Conservation (phyloP, 2,888 invertebrate genomes). For the Habrosyne pyritoides region DNA sequence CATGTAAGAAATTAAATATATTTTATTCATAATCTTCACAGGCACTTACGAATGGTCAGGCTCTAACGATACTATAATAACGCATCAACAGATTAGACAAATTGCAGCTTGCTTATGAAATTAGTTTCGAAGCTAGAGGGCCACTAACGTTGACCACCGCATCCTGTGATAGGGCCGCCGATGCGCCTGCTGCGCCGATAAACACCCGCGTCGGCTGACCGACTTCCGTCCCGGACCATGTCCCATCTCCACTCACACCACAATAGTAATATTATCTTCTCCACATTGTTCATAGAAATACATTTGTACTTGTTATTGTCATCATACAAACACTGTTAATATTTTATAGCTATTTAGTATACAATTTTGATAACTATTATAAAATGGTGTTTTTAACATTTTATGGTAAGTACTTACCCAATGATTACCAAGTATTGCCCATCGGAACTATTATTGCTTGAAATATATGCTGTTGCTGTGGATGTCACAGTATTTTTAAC, state of each 20-base stretch:
- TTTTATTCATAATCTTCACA: too few relatives aligned
- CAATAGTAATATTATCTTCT: neutral
- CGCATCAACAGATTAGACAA: neutral
- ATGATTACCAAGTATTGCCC: neutral
- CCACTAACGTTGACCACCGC: constrained; percentile 50
- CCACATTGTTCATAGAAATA: neutral
- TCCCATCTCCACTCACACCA: constrained; percentile 10
- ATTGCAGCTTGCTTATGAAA: constrained; percentile 36
- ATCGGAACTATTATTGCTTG: too few relatives aligned
- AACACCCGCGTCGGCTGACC: constrained; percentile 43
- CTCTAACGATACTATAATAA: neutral
- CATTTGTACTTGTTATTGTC: neutral
- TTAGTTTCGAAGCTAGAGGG: constrained; percentile 44
- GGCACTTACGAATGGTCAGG: too few relatives aligned
- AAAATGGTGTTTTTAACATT: too few relatives aligned
- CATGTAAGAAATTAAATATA: too few relatives aligned
- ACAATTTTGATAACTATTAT: too few relatives aligned
- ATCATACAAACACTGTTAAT: too few relatives aligned
- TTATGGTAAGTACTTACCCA: too few relatives aligned
- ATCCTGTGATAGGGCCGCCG: constrained; percentile 64
- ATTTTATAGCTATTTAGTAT: too few relatives aligned
- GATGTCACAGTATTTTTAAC: too few relatives aligned
- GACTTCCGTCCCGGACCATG: constrained; percentile 45
- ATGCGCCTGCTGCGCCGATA: constrained; percentile 48
- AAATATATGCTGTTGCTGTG: too few relatives aligned